phyloP scores from a whole-genome alignment of 2,888 invertebrate genomes.

The Helobdella robusta region DNA sequence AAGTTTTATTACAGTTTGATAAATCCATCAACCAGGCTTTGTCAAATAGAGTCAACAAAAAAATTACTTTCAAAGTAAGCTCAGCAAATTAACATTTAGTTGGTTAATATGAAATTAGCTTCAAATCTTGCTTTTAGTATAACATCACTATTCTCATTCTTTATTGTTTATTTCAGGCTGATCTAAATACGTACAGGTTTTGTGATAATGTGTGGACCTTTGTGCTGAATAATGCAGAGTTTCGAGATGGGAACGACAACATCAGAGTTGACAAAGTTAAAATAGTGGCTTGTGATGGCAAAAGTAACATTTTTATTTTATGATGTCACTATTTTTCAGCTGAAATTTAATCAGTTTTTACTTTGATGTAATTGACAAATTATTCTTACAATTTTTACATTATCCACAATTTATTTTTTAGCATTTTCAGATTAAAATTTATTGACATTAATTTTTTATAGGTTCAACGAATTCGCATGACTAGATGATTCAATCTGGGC shows the following conservation, averaged over 20 bases:
- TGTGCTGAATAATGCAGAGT: constrained; percentile 93
- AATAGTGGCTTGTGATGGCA: constrained; percentile 50
- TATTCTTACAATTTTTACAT: no score
- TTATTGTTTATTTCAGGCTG: constrained; percentile 49
- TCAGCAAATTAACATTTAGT: not conserved
- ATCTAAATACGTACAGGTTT: constrained; percentile 69
- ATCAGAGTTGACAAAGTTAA: constrained; percentile 46
- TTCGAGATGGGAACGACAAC: constrained; percentile 71
- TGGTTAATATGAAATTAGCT: no score
- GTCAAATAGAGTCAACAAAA: constrained; percentile 73
- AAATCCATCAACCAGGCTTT: constrained; percentile 89
- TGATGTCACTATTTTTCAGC: no score
- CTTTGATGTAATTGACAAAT: no score
- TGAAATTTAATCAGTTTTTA: no score
- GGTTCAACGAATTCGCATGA: no score
- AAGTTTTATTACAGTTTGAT: constrained; percentile 89
- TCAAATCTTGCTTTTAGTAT: not conserved
- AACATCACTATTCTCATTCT: not conserved
- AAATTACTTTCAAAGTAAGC: constrained; percentile 78
- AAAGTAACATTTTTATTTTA: constrained; percentile 37
- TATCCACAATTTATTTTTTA: no score
- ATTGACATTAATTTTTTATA: no score
- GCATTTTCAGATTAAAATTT: no score
- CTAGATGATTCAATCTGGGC: no score
- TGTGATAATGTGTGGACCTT: constrained; percentile 99